Percentiles rank a stretch among this genome's conserved stretches.
Conservation (phyloP, 1,140 invertebrate species). For the Sminthurinus signatus region DNA sequence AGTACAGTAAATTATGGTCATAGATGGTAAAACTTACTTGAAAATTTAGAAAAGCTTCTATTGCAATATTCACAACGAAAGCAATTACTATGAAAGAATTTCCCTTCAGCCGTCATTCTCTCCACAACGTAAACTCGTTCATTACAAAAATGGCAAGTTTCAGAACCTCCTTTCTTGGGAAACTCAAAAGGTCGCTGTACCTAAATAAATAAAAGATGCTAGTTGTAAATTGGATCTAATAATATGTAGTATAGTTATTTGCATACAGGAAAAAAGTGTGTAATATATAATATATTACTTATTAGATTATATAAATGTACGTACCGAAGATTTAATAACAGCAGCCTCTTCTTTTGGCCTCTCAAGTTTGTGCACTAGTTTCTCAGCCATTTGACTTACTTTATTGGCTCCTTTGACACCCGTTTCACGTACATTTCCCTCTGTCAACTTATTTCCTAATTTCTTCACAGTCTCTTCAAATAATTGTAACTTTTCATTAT, state of each 20-base stretch:
- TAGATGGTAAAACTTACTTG: no score
- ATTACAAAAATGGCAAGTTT: conserved; percentile 78
- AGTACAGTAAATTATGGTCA: no score
- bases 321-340: conserved; percentile 15
- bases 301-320: no score
- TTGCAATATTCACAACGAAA: conserved; percentile 71
- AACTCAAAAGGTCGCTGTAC: conserved; percentile 55
- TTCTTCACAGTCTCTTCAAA: conserved; percentile 74
- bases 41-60: no score
- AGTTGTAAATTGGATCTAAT: no score
- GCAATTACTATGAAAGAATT: conserved; percentile 78
- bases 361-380: conserved; percentile 61
- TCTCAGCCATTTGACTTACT: conserved; percentile 78
- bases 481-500: conserved; percentile 20
- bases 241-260: conserved; percentile 12
- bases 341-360: conserved; percentile 22
- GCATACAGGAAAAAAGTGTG: background rate
- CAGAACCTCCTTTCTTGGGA: conserved; percentile 60
- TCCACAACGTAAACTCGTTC: conserved; percentile 86
- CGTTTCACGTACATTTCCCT: conserved; percentile 61
- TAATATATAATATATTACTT: no score
- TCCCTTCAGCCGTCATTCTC: conserved; percentile 72
- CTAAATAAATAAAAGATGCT: conserved; percentile 43
- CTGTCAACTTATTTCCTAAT: conserved; percentile 71
- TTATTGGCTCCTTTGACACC: conserved; percentile 68